Evolutionary conservation across 30 jellyfish, hydroid and myxozoan genomes (phyloP).

Genomic region (Chrysaora quinquecirrha): DNA sequence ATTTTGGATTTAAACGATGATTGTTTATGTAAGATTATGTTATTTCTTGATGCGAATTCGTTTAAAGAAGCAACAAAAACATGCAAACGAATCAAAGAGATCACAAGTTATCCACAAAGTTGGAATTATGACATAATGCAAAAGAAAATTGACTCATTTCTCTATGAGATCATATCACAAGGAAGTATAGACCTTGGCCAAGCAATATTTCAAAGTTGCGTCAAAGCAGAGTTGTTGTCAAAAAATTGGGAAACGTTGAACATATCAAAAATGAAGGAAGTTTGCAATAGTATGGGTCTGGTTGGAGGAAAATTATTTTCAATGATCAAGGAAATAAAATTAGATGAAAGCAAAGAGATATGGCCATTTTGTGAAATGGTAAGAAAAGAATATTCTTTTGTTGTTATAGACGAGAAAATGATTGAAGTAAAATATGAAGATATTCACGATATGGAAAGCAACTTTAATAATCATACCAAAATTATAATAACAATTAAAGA

Average conservation of each 20-base stretch:
- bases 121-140: slow-evolving; percentile 42
- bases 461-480: slow-evolving; percentile 29
- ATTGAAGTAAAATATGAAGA: slow-evolving; percentile 12
- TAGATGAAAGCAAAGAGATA: slow-evolving; percentile 13
- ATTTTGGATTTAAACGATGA: slow-evolving; percentile 19
- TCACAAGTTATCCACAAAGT: slow-evolving; percentile 9
- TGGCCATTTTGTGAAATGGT: slow-evolving; percentile 62
- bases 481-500: neutral
- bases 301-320: slow-evolving; percentile 30
- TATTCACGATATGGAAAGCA: slow-evolving; percentile 33
- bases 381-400: slow-evolving; percentile 14
- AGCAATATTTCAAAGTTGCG: slow-evolving; percentile 42
- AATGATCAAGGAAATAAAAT: neutral
- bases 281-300: slow-evolving; percentile 20
- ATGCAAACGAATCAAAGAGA: slow-evolving; percentile 34
- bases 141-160: slow-evolving; percentile 25
- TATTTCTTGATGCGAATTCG: slow-evolving; percentile 7
- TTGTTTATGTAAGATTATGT: slow-evolving; percentile 16
- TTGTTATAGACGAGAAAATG: neutral
- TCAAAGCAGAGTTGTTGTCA: slow-evolving; percentile 36
- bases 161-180: neutral
- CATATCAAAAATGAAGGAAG: neutral
- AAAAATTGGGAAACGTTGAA: slow-evolving; percentile 4
- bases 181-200: neutral
- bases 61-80: slow-evolving; percentile 18